Percentiles rank a stretch among this genome's conserved stretches.
These are phyloP conservation scores for Petrocephalus zakoni DNA, from an alignment of 2,113 vertebrate genomes.

Conservation along the genomic window DNA sequence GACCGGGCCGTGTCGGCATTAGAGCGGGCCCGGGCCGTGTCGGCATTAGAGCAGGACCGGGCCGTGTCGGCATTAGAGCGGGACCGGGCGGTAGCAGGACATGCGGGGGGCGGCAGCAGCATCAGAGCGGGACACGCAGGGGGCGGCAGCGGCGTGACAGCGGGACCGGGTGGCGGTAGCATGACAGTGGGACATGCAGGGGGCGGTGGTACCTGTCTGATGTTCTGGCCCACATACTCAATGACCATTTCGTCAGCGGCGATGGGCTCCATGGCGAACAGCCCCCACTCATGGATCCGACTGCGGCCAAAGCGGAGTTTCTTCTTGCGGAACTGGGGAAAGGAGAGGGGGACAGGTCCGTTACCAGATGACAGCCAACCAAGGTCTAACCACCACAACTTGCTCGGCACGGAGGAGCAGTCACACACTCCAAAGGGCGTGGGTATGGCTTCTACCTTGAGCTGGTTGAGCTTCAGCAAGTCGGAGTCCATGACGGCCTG, in stretches of 20 bases:
- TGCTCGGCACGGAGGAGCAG: neutral
- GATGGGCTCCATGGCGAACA: slow-evolving; percentile 93
- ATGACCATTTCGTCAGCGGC: slow-evolving; percentile 96
- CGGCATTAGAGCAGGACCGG: neutral
- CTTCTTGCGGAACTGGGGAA: slow-evolving; percentile 84
- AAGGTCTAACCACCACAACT: neutral
- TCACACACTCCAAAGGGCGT: neutral
- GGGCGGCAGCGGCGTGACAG: no score
- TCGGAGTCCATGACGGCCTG: slow-evolving; percentile 81
- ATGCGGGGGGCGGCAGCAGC: neutral
- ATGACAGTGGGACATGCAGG: no score
- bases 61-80: rapidly evolving
- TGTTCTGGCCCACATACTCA: slow-evolving; percentile 91
- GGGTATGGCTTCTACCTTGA: slow-evolving; percentile 65
- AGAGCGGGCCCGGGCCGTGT: no score
- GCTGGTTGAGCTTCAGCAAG: slow-evolving; percentile 86
- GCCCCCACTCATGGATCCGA: slow-evolving; percentile 90
- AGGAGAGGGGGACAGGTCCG: neutral
- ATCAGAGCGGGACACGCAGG: no score
- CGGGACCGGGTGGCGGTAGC: no score
- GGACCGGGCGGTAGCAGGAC: neutral
- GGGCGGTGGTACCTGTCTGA: slow-evolving; percentile 71
- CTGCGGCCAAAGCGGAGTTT: slow-evolving; percentile 85
- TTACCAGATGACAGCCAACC: neutral
- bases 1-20: neutral